Evolutionary conservation across 2,113 vertebrate species (phyloP).

Genomic region (Prolemur simus): DNA sequence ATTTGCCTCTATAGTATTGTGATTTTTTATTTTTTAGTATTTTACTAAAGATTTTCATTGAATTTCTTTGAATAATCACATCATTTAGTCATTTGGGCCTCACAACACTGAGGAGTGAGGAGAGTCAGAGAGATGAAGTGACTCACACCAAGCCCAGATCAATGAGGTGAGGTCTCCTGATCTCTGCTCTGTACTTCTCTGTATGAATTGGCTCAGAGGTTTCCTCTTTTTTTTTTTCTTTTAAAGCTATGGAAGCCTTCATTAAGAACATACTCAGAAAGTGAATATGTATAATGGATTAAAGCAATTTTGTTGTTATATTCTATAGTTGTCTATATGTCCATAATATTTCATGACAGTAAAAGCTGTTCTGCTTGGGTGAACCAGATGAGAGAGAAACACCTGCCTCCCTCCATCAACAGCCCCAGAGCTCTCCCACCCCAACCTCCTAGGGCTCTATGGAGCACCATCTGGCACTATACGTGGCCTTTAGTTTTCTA

Average conservation of each 20-base stretch:
- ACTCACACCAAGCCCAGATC: background rate
- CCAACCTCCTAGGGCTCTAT: background rate
- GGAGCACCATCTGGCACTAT: background rate
- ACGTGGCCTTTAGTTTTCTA: background rate
- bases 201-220: background rate
- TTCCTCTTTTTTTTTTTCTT: background rate
- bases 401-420: no score
- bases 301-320: background rate
- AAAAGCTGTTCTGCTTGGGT: background rate
- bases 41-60: background rate
- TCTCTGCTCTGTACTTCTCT: background rate
- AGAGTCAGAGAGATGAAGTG: background rate
- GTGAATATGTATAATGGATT: background rate
- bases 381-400: no score
- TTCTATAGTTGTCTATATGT: background rate
- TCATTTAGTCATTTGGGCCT: background rate
- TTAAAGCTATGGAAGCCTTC: background rate
- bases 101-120: background rate
- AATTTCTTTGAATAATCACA: background rate
- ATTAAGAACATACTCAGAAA: background rate
- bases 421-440: accelerated
- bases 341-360: background rate
- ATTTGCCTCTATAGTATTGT: background rate
- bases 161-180: background rate
- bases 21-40: background rate